These are phyloP conservation scores for Uropsilus gracilis DNA, from an alignment of 2,113 vertebrate species.

Conservation along the genomic window DNA sequence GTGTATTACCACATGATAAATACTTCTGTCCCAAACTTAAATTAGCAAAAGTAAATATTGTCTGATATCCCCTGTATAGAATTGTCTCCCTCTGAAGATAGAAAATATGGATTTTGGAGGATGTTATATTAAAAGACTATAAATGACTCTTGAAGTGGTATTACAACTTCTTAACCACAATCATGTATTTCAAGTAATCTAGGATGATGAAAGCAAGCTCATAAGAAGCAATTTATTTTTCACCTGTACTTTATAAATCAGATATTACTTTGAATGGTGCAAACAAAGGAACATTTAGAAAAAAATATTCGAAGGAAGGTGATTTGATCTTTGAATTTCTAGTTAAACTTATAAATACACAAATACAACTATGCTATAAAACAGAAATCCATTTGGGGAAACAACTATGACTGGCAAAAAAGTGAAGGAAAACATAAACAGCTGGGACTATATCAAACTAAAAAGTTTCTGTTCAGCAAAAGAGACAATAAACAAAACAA, in stretches of 20 bases:
- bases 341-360: not conserved
- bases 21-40: not conserved
- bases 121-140: not conserved
- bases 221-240: not conserved
- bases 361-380: not conserved
- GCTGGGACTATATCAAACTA: too few species aligned
- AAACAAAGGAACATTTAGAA: not conserved
- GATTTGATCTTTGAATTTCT: not conserved
- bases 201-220: not conserved
- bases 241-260: fast-evolving
- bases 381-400: too few species aligned
- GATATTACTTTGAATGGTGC: not conserved
- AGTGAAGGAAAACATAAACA: too few species aligned
- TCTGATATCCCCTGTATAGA: not conserved
- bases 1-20: not conserved
- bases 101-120: not conserved
- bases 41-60: not conserved
- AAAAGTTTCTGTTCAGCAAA: too few species aligned
- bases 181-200: not conserved
- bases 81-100: not conserved
- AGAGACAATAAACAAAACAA: too few species aligned
- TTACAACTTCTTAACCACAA: not conserved
- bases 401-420: too few species aligned
- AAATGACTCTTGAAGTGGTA: not conserved
- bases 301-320: not conserved